A percentile compares a stretch with the other conserved stretches of the same genome.
Evolutionary conservation across 2,113 vertebrate genomes (phyloP).

Genomic region (Rhegmatorhina hoffmannsi): DNA sequence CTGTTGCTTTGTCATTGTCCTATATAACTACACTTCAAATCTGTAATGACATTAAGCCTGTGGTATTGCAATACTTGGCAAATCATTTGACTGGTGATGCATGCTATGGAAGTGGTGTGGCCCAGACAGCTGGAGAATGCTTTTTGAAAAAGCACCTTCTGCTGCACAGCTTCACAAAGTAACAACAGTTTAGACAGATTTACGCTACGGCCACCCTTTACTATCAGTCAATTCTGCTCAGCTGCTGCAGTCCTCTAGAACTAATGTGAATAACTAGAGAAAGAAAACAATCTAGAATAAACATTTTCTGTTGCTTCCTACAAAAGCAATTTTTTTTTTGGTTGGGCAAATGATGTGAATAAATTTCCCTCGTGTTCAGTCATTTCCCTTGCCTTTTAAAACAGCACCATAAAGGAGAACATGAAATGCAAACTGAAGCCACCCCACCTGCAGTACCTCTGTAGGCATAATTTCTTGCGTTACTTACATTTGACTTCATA

Average conservation of each 20-base stretch:
- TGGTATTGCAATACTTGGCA: not conserved
- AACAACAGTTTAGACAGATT: not conserved
- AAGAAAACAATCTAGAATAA: not conserved
- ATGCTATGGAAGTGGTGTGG: not conserved
- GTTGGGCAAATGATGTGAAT: not conserved
- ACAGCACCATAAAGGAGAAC: not conserved
- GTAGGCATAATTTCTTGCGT: not conserved
- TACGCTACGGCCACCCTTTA: rapidly evolving
- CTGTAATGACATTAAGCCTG: not conserved
- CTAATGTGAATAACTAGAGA: not conserved
- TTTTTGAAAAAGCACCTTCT: not conserved
- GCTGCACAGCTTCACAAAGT: not conserved
- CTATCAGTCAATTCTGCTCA: rapidly evolving
- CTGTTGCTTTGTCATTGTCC: not conserved
- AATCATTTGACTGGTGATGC: not conserved
- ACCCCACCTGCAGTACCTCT: not conserved
- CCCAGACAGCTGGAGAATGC: not conserved
- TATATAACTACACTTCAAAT: rapidly evolving
- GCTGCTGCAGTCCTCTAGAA: not conserved
- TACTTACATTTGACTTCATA: not conserved
- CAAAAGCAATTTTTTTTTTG: not conserved
- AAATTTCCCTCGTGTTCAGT: not conserved
- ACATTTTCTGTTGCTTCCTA: not conserved
- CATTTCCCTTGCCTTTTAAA: not conserved
- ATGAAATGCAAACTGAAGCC: not conserved